Evolutionary conservation across 2,797 vertebrate genomes (phyloP).

Genomic region (Sebastes trivittatus): DNA sequence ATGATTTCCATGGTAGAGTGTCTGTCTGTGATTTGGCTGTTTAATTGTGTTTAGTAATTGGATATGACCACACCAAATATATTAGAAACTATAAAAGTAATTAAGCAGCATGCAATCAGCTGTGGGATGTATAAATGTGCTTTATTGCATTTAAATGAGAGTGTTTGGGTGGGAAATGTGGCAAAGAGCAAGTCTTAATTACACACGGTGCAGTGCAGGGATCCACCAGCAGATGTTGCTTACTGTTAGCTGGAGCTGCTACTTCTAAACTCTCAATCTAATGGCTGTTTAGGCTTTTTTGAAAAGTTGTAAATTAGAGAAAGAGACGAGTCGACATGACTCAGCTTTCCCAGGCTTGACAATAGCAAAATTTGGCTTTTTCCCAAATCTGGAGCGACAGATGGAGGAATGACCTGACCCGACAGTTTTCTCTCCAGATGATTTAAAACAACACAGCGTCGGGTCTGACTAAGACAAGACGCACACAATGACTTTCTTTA

Average conservation of each 20-base stretch:
- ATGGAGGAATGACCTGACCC: slow-evolving; percentile 30
- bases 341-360: slow-evolving; percentile 40
- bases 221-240: slow-evolving; percentile 25
- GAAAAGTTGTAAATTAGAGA: slow-evolving; percentile 31
- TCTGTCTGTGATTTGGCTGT: not conserved
- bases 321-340: slow-evolving; percentile 50
- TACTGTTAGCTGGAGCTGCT: slow-evolving; percentile 9
- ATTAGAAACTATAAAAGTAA: not conserved
- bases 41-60: not conserved
- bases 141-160: not conserved
- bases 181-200: slow-evolving; percentile 24
- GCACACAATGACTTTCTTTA: not conserved
- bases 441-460: not conserved
- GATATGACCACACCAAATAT: not conserved
- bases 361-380: slow-evolving; percentile 38
- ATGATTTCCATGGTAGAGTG: not conserved
- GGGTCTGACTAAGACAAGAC: not conserved
- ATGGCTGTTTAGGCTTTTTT: slow-evolving; percentile 19
- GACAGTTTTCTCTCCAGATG: not conserved
- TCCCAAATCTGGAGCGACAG: slow-evolving; percentile 39
- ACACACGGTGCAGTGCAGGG: slow-evolving; percentile 4
- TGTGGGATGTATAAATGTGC: not conserved
- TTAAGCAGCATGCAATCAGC: not conserved
- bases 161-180: not conserved
- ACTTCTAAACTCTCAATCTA: not conserved